Percentiles rank a stretch among this genome's conserved stretches.
Evolutionary conservation across 2,113 vertebrate species (phyloP).

Genomic region (Rhinolophus ferrumequinum): DNA sequence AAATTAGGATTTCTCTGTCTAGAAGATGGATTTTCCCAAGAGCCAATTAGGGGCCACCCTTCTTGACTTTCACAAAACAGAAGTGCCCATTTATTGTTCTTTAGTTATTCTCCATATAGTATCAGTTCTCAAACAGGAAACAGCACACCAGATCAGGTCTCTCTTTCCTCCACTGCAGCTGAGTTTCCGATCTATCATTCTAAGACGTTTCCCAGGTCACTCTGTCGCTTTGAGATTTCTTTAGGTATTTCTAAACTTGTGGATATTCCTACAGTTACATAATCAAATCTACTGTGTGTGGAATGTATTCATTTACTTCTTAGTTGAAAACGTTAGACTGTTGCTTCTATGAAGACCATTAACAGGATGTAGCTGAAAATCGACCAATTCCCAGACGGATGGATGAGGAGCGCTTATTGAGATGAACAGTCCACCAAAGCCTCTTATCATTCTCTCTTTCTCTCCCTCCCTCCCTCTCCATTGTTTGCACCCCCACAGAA

Average conservation of each 20-base stretch:
- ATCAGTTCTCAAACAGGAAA: background rate
- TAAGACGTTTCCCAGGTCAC: background rate
- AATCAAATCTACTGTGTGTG: background rate
- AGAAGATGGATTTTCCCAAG: background rate
- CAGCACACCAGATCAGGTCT: background rate
- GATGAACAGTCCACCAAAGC: background rate
- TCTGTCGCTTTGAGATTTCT: background rate
- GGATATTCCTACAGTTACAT: background rate
- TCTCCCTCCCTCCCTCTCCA: background rate
- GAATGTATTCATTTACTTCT: constrained; percentile 1
- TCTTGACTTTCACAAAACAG: background rate
- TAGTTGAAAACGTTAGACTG: background rate
- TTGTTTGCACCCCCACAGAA: background rate
- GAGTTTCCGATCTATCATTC: background rate
- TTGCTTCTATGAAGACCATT: background rate
- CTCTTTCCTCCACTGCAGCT: background rate
- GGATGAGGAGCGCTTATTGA: background rate
- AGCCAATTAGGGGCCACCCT: background rate
- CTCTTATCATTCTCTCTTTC: background rate
- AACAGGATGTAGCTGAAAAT: background rate
- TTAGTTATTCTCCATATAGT: background rate
- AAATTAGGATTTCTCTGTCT: background rate
- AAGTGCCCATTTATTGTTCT: background rate
- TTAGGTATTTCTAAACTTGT: background rate
- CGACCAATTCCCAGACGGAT: background rate